phyloP scores from a whole-genome alignment of 2,113 vertebrate species.

The Calypte anna region DNA sequence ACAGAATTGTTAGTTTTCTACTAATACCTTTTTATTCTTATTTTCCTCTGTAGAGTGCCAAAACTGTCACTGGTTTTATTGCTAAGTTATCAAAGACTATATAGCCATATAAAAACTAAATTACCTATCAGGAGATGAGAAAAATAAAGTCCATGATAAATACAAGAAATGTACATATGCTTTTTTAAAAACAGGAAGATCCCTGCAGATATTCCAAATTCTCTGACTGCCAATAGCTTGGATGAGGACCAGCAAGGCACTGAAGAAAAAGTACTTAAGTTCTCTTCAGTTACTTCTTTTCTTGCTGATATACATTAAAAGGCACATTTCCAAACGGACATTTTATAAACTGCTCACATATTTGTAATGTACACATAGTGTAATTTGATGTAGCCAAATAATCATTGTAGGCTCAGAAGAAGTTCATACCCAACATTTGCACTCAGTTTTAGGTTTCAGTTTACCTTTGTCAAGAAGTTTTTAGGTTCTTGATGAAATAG shows the following conservation, averaged over 20 bases:
- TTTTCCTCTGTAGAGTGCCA: neutral
- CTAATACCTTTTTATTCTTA: neutral
- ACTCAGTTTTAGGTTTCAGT: neutral
- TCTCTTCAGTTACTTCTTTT: neutral
- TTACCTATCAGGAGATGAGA: neutral
- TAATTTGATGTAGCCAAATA: neutral
- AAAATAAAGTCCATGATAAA: neutral
- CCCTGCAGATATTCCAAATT: neutral
- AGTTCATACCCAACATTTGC: neutral
- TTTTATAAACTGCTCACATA: neutral
- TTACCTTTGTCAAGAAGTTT: neutral
- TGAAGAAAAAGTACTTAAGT: neutral
- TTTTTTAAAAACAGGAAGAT: neutral
- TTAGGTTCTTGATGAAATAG: neutral
- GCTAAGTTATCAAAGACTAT: neutral
- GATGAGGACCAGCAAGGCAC: neutral
- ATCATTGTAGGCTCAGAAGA: neutral
- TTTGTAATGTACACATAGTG: neutral
- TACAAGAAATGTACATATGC: neutral
- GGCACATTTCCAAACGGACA: neutral
- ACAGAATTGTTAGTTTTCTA: neutral
- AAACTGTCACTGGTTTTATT: neutral
- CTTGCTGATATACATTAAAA: neutral
- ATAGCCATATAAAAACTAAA: neutral
- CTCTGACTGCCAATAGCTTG: neutral